Evolutionary conservation across 1,140 invertebrate genomes (phyloP), one percentile per base, ranked within the genome.

Genomic region (Chymomyza costata): DNA sequence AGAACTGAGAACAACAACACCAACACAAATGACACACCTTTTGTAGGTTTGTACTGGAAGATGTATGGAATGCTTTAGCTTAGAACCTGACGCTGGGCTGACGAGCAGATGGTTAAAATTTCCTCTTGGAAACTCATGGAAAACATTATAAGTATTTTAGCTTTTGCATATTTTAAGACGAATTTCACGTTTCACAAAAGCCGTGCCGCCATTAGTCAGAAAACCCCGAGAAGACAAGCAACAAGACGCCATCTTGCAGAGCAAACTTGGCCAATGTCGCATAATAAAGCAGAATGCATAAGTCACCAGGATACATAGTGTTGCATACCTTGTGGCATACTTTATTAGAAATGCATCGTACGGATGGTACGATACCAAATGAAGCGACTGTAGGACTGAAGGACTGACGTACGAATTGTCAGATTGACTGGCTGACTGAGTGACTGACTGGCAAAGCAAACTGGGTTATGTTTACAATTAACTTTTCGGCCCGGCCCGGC

Each of bases 391-490:
- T 5, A 25, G 21, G 21, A 25, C 3, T 25, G 21, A 25, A 25
- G 21, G 21, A 25, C 3, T n/a, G 21, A 8, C 21, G 8, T 8
- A 25, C 3, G 21, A 25, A 25, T 8, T 25, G 21, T 25, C 25
- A 5, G 37, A 38, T 11, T 55, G 43, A 49, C 30, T 61, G 50
- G 52, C 44, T 32, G 60, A 51, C 40, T 37, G 31, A 46, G 17
- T 15, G 19, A 34, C 25, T 44, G 35, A 44, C 17, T 52, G 21
- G 38, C 28, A 38, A 19, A 41, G 21, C 40, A 59, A 78, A 78
- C 62, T 78, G 58, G 71, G 71, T 78, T 67, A 78, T 78, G 73
- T 78, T 78, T 78, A 78, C 71, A 78, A 78, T 78, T 78, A 78
- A 78, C 73, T 78, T 80, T 80, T 64, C 45, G 57, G 58, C 51